These are phyloP conservation scores for Diarsia dahlii DNA, from an alignment of 2,888 invertebrate species.

Conservation along the genomic window DNA sequence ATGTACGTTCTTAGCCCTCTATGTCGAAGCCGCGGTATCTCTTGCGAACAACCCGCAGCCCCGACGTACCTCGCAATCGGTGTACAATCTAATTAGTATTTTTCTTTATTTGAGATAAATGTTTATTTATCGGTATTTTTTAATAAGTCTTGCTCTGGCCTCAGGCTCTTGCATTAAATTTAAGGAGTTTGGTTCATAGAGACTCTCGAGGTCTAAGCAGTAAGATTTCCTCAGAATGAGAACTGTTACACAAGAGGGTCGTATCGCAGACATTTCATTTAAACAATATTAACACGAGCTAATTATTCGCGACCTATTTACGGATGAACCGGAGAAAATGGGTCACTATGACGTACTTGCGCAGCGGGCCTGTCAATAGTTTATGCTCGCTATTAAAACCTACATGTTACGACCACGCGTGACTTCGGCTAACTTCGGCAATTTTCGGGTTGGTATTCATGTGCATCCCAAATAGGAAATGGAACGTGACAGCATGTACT, in stretches of 20 bases:
- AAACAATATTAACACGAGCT: slow-evolving; percentile 9
- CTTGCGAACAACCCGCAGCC: too few species aligned
- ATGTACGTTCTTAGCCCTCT: too few species aligned
- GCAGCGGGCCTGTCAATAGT: slow-evolving; percentile 36
- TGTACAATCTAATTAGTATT: not conserved
- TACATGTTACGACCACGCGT: slow-evolving; percentile 34
- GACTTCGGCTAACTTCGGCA: slow-evolving; percentile 24
- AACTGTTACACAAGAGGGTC: slow-evolving; percentile 5
- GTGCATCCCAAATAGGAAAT: slow-evolving; percentile 36
- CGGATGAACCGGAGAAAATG: slow-evolving; percentile 34
- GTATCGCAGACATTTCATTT: slow-evolving; percentile 18
- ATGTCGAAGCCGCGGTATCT: too few species aligned
- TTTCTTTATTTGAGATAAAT: too few species aligned
- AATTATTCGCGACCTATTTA: slow-evolving; percentile 47
- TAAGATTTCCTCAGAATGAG: not conserved
- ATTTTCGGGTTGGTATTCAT: slow-evolving; percentile 36
- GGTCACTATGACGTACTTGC: slow-evolving; percentile 47
- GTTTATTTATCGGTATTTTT: too few species aligned
- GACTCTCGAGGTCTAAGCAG: not conserved
- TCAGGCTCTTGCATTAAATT: not conserved
- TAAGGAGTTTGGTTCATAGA: not conserved
- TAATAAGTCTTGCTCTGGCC: not conserved
- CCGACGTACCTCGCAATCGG: too few species aligned
- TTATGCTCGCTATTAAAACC: slow-evolving; percentile 29
- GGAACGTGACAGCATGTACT: slow-evolving; percentile 44